phyloP scores from a whole-genome alignment of 2,888 invertebrate species.

The Cryptophagus acutangulus region DNA sequence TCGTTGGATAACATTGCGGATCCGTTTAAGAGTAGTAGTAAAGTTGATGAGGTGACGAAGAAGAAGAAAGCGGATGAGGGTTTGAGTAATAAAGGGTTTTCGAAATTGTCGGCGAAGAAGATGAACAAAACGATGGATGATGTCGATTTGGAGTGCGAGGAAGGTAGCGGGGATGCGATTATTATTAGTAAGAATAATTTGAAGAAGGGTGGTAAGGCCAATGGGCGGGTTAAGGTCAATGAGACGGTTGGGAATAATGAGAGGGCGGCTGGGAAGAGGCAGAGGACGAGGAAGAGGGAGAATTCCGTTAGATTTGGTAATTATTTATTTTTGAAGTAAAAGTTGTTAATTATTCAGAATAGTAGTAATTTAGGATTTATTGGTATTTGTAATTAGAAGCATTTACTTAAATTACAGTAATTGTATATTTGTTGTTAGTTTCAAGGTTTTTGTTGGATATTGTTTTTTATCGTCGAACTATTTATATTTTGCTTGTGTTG shows the following conservation, averaged over 20 bases:
- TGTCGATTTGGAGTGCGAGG: constrained; percentile 35
- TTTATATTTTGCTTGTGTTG: background rate
- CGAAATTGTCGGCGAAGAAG: constrained; percentile 19
- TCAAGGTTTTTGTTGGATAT: no score
- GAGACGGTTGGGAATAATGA: constrained; percentile 38
- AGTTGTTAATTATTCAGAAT: no score
- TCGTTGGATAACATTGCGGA: constrained; percentile 55
- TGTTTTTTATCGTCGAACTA: no score
- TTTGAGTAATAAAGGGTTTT: constrained; percentile 50
- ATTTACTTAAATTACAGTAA: no score
- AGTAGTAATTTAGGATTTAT: no score
- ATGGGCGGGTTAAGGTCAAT: constrained; percentile 27
- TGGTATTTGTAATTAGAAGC: no score
- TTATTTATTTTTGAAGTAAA: no score
- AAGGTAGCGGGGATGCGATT: constrained; percentile 35
- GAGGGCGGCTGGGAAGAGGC: constrained; percentile 50
- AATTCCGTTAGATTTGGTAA: constrained; percentile 43
- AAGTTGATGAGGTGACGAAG: constrained; percentile 41
- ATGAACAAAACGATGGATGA: constrained; percentile 43
- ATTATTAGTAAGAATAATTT: constrained; percentile 36
- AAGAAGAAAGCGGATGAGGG: constrained; percentile 43
- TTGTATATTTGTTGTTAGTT: no score
- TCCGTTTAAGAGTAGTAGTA: constrained; percentile 42
- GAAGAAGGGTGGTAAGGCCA: constrained; percentile 35
- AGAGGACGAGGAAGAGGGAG: constrained; percentile 51